Evolutionary conservation across 2,113 vertebrate genomes (phyloP).

Genomic region (Penelope pileata): DNA sequence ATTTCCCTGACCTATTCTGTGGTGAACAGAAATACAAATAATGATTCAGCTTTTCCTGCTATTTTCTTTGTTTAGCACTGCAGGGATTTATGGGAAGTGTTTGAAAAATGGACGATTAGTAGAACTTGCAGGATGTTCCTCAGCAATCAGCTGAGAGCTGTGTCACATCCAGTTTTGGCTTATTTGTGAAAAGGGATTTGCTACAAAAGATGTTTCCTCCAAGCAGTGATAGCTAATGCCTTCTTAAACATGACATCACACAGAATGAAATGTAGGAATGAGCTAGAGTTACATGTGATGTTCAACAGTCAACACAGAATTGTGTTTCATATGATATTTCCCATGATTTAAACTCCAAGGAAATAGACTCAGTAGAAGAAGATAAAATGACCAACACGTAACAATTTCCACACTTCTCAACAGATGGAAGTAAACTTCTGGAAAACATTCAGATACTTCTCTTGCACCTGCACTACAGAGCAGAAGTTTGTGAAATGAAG

Average conservation of each 20-base stretch:
- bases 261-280: not conserved
- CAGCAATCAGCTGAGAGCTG: not conserved
- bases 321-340: not conserved
- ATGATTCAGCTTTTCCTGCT: not conserved
- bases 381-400: not conserved
- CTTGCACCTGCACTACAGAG: not conserved
- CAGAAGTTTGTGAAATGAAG: not conserved
- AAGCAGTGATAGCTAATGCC: not conserved
- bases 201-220: not conserved
- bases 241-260: not conserved
- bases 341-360: not conserved
- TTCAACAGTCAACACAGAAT: not conserved
- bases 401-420: not conserved
- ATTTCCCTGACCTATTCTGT: not conserved
- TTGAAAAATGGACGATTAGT: not conserved
- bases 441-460: not conserved
- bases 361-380: not conserved
- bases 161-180: not conserved
- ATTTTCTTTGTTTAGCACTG: not conserved
- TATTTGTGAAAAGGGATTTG: not conserved
- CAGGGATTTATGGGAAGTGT: not conserved
- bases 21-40: not conserved
- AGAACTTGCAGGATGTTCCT: not conserved
- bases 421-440: not conserved
- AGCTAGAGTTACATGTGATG: not conserved